phyloP scores from a whole-genome alignment of 2,888 invertebrate species.

The Catocala sponsa region DNA sequence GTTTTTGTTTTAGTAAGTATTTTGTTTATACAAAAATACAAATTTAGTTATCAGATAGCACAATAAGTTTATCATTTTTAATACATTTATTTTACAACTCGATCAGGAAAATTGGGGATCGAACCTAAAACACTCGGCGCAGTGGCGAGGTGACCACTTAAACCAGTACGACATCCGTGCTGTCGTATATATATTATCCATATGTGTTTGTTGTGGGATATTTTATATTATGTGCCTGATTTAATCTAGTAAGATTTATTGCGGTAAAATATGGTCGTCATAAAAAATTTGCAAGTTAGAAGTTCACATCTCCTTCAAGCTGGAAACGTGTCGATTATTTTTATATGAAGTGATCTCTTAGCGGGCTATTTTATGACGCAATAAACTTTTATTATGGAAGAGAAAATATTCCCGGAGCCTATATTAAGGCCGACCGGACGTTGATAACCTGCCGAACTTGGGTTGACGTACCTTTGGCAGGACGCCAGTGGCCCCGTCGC shows the following conservation, averaged over 20 bases:
- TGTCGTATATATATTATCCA: no score
- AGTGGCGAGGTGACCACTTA: no score
- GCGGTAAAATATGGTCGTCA: conserved; percentile 25
- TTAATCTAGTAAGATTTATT: not conserved
- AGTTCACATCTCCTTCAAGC: conserved; percentile 45
- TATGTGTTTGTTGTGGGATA: no score
- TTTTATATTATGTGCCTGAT: no score
- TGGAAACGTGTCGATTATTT: conserved; percentile 66
- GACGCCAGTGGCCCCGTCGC: conserved; percentile 60
- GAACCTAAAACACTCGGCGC: no score
- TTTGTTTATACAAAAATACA: no score
- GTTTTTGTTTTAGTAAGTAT: no score
- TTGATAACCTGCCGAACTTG: conserved; percentile 79
- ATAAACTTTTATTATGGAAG: conserved; percentile 77
- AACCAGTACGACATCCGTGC: no score
- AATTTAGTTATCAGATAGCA: no score
- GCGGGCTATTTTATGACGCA: conserved; percentile 68
- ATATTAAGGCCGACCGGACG: conserved; percentile 77
- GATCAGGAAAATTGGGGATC: no score
- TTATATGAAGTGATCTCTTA: conserved; percentile 73
- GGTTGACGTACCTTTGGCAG: conserved; percentile 67
- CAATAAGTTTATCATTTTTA: no score
- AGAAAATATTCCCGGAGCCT: conserved; percentile 69
- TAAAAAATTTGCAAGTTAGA: conserved; percentile 53
- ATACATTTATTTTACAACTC: no score